Percentiles rank a stretch among this genome's conserved stretches.
phyloP scores from a whole-genome alignment of 2,113 vertebrate species.

The Callopanchax toddi region DNA sequence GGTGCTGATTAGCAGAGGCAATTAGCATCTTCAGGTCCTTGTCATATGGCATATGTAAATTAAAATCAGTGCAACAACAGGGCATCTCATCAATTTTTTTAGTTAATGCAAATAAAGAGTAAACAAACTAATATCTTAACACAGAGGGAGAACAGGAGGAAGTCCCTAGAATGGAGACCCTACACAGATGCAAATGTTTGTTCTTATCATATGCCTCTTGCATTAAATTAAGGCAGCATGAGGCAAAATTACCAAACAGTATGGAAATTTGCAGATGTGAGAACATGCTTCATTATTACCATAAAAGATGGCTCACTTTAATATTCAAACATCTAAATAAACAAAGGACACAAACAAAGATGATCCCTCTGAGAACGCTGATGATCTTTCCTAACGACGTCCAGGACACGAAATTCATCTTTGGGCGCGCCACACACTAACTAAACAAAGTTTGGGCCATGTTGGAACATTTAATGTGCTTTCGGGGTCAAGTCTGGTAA shows the following conservation, averaged over 20 bases:
- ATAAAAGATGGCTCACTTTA: conserved; percentile 56
- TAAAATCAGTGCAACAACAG: conserved; percentile 52
- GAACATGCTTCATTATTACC: conserved; percentile 67
- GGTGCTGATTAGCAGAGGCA: conserved; percentile 47
- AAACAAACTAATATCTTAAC: conserved; percentile 67
- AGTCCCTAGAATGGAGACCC: conserved; percentile 55
- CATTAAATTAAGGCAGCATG: conserved; percentile 71
- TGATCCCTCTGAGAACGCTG: conserved; percentile 53
- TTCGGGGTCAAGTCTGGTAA: conserved; percentile 69
- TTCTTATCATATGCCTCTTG: conserved; percentile 50
- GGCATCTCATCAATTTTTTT: conserved; percentile 48
- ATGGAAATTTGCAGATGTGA: conserved; percentile 64
- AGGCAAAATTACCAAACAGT: conserved; percentile 57
- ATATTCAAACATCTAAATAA: conserved; percentile 77
- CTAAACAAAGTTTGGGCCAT: conserved; percentile 62
- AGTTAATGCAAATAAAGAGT: conserved; percentile 61
- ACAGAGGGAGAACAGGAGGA: conserved; percentile 20
- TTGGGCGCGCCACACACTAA: conserved; percentile 27
- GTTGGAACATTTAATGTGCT: conserved; percentile 63
- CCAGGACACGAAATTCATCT: conserved; percentile 44
- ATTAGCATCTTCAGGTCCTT: conserved; percentile 62
- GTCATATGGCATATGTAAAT: conserved; percentile 62
- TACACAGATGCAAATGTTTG: conserved; percentile 64
- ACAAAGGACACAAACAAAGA: conserved; percentile 69
- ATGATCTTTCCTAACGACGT: conserved; percentile 51